Evolutionary conservation across 2,113 vertebrate genomes (phyloP), one percentile per base, ranked within the genome.

Genomic region (Emberiza fucata): DNA sequence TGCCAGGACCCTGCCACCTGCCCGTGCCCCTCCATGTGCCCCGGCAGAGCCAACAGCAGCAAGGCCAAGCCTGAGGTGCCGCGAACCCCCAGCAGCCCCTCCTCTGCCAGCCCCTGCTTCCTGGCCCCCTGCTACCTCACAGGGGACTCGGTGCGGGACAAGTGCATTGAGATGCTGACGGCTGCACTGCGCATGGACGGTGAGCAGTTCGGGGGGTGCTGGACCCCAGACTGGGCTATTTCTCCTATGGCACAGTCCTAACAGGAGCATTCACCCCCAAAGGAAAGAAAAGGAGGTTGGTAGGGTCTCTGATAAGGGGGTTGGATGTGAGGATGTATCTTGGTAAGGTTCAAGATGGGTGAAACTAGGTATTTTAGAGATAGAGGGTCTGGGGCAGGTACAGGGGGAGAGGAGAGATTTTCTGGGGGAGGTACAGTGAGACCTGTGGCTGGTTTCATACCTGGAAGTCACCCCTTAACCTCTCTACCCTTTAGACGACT

Each of bases 121-220:
- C 94, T 98, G 93, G 92, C 98, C 3, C 97, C 99, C 59, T 98
- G 98, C 88, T 98, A 99, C 16, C 95, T 98, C 51, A 99, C 99
- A 0, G 99, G 99, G 59, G 98, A 99, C 91, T 98, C 99, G 0
- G 94, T 99, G 91, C 97, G 99, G 91, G 99, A 99, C 98, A 99
- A 99, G 91, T 99, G 99, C 97, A 98, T 99, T 4, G 99, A 99
- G 98, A 98, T 99, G 99, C 95, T 99, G 90, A 93, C 98, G 0
- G 98, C 98, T 0, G 99, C 99, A 7, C 98, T 99, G 91, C 98
- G 98, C 86, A 98, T 98, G 40, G 99, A 99, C 1, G 98, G 99
- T 99, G 97, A 98, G 98, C 2, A 37, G 48, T 17, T 2, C 50
- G 15, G 45, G 27, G 60, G 15, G 8, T 14, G 63, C 51, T 54